Evolutionary conservation across 2,888 invertebrate species (phyloP).

Genomic region (Invenusta paracnida): DNA sequence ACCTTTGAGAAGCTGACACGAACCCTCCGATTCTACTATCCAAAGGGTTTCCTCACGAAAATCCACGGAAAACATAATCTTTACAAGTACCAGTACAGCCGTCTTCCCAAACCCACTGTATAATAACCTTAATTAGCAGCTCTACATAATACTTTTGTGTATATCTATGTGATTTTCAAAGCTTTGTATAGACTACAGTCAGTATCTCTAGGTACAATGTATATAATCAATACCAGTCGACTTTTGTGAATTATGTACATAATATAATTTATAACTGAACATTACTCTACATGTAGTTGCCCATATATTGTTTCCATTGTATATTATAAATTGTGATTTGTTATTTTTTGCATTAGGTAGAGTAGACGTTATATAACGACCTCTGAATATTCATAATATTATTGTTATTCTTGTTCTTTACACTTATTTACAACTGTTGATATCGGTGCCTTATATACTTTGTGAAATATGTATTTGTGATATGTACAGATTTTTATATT

Average conservation of each 20-base stretch:
- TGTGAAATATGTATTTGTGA: not conserved
- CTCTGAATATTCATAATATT: no score
- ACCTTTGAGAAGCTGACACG: conserved; percentile 44
- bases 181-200: no score
- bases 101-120: not conserved
- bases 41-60: conserved; percentile 41
- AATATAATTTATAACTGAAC: not conserved
- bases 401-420: not conserved
- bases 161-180: no score
- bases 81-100: conserved; percentile 42
- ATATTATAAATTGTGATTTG: conserved; percentile 12
- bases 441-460: conserved; percentile 19
- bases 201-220: not conserved
- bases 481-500: conserved; percentile 20
- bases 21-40: conserved; percentile 44
- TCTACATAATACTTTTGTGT: not conserved
- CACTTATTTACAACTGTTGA: not conserved
- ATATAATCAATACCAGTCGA: not conserved
- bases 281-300: no score
- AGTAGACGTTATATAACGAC: not conserved
- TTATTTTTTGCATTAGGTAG: not conserved
- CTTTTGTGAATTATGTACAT: conserved; percentile 9
- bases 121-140: not conserved
- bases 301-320: no score
- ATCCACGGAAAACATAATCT: conserved; percentile 41